phyloP scores from a whole-genome alignment of 1,140 invertebrate species.

The Lepidurus couesii region DNA sequence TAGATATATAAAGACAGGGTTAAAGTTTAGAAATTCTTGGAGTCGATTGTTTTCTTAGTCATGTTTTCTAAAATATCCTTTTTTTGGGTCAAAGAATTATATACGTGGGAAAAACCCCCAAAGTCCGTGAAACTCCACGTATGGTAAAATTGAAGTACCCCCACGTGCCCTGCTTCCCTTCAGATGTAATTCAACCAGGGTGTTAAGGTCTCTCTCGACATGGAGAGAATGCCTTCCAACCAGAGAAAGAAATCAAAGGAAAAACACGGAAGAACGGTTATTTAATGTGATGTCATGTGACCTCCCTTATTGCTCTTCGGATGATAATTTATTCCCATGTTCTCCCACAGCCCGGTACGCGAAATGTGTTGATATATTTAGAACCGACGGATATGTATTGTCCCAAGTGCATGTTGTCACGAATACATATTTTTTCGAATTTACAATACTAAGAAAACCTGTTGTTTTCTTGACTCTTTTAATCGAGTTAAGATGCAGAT shows the following conservation, averaged over 20 bases:
- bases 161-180: background rate
- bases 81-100: background rate
- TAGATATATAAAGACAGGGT: background rate
- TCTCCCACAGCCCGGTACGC: slow-evolving; percentile 13
- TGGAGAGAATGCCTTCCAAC: background rate
- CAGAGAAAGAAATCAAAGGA: slow-evolving; percentile 6
- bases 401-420: slow-evolving; percentile 17
- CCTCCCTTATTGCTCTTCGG: slow-evolving; percentile 9
- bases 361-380: slow-evolving; percentile 18
- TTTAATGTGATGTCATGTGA: slow-evolving; percentile 20
- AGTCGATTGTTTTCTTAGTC: slow-evolving; percentile 7
- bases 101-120: background rate
- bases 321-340: slow-evolving; percentile 20
- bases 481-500: background rate
- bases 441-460: background rate
- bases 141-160: background rate
- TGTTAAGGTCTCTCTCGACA: background rate
- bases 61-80: background rate
- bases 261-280: background rate
- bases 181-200: slow-evolving; percentile 8
- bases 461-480: background rate
- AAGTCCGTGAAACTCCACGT: background rate
- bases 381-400: slow-evolving; percentile 9
- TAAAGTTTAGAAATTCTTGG: background rate
- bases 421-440: slow-evolving; percentile 20